phyloP scores from a whole-genome alignment of 2,888 invertebrate genomes.

The Nomada goodeniana region DNA sequence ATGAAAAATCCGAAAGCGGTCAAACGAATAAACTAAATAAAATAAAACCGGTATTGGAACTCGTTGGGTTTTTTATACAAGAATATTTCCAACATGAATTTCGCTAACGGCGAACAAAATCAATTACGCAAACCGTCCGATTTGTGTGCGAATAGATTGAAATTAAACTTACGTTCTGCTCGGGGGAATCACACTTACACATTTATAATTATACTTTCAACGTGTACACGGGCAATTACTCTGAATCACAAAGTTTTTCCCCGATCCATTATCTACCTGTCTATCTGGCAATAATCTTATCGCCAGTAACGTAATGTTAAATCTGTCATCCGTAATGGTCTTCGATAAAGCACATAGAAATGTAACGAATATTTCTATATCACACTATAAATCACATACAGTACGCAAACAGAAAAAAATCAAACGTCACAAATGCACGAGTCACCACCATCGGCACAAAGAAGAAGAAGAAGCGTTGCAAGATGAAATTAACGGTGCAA shows the following conservation, averaged over 20 bases:
- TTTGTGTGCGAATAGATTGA: background rate
- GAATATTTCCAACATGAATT: constrained; percentile 6
- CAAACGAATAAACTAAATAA: constrained; percentile 53
- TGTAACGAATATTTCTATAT: background rate
- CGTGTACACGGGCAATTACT: constrained; percentile 4
- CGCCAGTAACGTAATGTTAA: constrained; percentile 47
- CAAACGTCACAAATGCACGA: background rate
- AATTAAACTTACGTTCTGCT: background rate
- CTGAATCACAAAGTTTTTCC: constrained; percentile 38
- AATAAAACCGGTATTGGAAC: constrained; percentile 60
- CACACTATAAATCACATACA: background rate
- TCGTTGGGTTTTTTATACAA: constrained; percentile 43
- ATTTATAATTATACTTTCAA: constrained; percentile 9
- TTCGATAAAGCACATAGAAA: background rate
- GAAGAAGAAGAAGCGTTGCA: background rate
- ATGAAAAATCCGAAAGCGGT: constrained; percentile 38
- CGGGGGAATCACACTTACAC: background rate
- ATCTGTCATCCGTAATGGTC: constrained; percentile 5
- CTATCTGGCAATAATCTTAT: constrained; percentile 45
- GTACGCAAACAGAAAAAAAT: background rate
- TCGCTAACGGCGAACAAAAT: constrained; percentile 30
- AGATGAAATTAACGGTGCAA: background rate
- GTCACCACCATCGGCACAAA: too few species aligned
- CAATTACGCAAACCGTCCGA: constrained; percentile 10
- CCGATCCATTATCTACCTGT: constrained; percentile 43